Base-by-base conservation (phyloP, 2,113 vertebrate genomes). In the Todiramphus chloris region DNA sequence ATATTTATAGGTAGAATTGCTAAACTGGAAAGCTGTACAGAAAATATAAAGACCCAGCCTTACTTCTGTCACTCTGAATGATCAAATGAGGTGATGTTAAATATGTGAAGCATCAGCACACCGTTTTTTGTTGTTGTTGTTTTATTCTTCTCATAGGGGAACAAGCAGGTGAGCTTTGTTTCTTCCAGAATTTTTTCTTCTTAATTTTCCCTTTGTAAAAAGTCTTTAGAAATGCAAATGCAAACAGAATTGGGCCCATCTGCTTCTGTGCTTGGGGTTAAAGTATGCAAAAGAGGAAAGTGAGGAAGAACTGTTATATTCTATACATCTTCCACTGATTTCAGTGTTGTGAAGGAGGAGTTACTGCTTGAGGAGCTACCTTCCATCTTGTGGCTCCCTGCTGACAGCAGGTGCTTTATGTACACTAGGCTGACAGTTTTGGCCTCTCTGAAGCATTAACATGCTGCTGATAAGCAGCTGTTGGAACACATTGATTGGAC, bases 1-100 rank as follows among this genome's bases (percentile, higher is more conserved):
- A 97, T 98, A 97, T 97, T 97, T 97, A 95, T 96, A 83, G 72
- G 39, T 87, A 81, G 84, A 97, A 95, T 95, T 87, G 92, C 90
- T 97, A 93, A 97, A 88, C 43, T 92, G 86, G 63, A 93, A 37
- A 91, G 58, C n/a, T 91, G 46, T 92, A 87, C 48, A 63, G 76
- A 90, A 85, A 93, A 87, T 90, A 78, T 86, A 46, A 97, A 97
- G 87, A 89, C 18, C 20, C n/a, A 76, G 19, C 60, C 56, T 59
- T 86, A 46, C 87, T 93, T 94, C 79, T 21, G 21, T 75, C 78
- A 28, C 63, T 94, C 86, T 85, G 83, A 93, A 82, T 39, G 46
- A 87, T 82, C 79, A 76, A 93, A 77, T 39, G 39, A 88, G 35
- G 5, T 74, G 62, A 39, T 88, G 25, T 86, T 77, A 95, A 94